phyloP scores from a whole-genome alignment of 2,113 vertebrate species.

The Acrocephalus kingi region DNA sequence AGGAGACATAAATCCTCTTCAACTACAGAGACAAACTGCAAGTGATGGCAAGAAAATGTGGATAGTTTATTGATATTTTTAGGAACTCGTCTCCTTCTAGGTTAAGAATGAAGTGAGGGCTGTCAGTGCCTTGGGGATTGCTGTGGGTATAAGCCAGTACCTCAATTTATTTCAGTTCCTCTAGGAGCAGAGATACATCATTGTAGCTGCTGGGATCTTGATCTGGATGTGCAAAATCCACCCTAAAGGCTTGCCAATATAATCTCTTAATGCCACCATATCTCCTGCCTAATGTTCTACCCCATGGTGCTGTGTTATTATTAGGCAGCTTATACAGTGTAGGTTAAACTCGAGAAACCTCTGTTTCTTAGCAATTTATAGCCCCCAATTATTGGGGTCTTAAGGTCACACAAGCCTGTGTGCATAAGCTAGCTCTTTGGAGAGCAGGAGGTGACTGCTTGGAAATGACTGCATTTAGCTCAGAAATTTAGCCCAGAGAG shows the following conservation, averaged over 20 bases:
- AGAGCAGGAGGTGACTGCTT: neutral
- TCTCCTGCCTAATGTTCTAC: neutral
- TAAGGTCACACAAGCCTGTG: neutral
- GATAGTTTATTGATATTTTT: neutral
- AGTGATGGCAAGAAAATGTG: neutral
- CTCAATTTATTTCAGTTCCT: neutral
- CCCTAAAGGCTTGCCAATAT: neutral
- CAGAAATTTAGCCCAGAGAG: neutral
- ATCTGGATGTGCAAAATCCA: neutral
- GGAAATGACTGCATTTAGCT: neutral
- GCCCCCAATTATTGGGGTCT: neutral
- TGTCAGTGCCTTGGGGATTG: neutral
- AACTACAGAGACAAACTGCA: neutral
- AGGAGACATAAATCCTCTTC: neutral
- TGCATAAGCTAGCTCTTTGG: neutral
- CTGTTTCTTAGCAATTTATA: neutral
- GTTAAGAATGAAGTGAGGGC: neutral
- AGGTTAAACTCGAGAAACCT: neutral
- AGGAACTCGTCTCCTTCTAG: neutral
- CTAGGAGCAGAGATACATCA: neutral
- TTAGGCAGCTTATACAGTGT: neutral
- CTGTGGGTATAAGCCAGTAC: neutral
- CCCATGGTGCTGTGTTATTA: neutral
- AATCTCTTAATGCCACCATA: neutral
- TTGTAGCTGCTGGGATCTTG: neutral